phyloP scores from a whole-genome alignment of 2,797 vertebrate species.

The Girardinus metallicus region DNA sequence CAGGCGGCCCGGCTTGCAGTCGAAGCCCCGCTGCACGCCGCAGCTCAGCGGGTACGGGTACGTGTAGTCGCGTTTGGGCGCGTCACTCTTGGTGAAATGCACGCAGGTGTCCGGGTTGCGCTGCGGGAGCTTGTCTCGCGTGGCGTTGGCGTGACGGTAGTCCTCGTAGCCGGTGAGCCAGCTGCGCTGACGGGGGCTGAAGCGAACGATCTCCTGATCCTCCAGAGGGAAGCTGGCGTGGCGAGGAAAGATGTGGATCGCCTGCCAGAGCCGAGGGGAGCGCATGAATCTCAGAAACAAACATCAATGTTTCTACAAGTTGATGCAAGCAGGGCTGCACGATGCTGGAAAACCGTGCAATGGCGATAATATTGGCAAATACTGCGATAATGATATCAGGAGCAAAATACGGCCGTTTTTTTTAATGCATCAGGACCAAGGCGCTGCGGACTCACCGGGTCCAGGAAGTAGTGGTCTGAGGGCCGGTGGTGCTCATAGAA shows the following conservation, averaged over 20 bases:
- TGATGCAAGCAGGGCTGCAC: background rate
- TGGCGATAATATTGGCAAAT: background rate
- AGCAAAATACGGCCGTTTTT: no score
- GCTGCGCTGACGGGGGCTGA: conserved; percentile 89
- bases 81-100: conserved; percentile 88
- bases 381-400: no score
- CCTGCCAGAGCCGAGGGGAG: conserved; percentile 65
- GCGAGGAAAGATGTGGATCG: conserved; percentile 84
- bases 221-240: conserved; percentile 89
- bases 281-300: background rate
- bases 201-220: conserved; percentile 91
- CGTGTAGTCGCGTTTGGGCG: conserved; percentile 89
- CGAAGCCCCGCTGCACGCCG: conserved; percentile 67
- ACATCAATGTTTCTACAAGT: background rate
- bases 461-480: conserved; percentile 88
- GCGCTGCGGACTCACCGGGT: conserved; percentile 81
- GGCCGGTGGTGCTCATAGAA: conserved; percentile 86
- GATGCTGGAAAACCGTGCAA: background rate
- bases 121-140: conserved; percentile 79
- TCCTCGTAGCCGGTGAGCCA: conserved; percentile 95
- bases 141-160: conserved; percentile 88
- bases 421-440: no score
- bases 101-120: conserved; percentile 85
- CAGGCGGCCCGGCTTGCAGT: conserved; percentile 73
- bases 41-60: conserved; percentile 88